These are phyloP conservation scores for Silurus asotus DNA, from an alignment of 2,113 vertebrate genomes.

Conservation along the genomic window DNA sequence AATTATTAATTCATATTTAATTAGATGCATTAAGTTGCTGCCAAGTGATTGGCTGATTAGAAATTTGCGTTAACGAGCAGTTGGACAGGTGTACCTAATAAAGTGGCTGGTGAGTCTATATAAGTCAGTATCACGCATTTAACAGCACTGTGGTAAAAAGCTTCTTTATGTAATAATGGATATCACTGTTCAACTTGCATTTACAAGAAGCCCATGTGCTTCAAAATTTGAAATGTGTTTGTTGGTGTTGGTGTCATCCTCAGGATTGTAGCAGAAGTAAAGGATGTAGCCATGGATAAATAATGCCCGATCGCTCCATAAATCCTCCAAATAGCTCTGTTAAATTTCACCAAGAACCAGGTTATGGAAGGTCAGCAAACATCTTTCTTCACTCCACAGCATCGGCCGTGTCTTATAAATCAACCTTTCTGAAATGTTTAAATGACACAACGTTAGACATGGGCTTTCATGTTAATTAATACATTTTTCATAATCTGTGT, in stretches of 20 bases:
- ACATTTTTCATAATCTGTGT: conserved; percentile 67
- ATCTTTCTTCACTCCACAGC: conserved; percentile 49
- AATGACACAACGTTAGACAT: conserved; percentile 57
- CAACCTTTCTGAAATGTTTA: conserved; percentile 61
- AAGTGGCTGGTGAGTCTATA: too few species aligned
- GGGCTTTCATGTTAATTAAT: conserved; percentile 76
- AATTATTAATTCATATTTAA: too few species aligned
- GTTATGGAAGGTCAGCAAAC: conserved; percentile 44
- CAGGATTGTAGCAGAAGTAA: conserved; percentile 13
- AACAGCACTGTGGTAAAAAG: background rate
- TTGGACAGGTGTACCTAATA: too few species aligned
- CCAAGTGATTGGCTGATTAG: too few species aligned
- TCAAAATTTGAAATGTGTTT: background rate
- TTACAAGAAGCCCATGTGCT: background rate
- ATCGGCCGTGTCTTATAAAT: conserved; percentile 62
- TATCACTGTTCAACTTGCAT: background rate
- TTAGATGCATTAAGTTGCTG: too few species aligned
- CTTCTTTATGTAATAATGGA: background rate
- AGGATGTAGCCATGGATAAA: conserved; percentile 31
- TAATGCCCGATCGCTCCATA: conserved; percentile 51
- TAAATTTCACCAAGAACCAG: conserved; percentile 51
- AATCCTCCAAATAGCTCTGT: conserved; percentile 50
- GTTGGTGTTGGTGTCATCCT: conserved; percentile 6
- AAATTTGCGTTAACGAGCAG: too few species aligned
- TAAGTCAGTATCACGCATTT: too few species aligned